phyloP scores from a whole-genome alignment of 1,140 invertebrate species.

The Cecropterus lyciades region DNA sequence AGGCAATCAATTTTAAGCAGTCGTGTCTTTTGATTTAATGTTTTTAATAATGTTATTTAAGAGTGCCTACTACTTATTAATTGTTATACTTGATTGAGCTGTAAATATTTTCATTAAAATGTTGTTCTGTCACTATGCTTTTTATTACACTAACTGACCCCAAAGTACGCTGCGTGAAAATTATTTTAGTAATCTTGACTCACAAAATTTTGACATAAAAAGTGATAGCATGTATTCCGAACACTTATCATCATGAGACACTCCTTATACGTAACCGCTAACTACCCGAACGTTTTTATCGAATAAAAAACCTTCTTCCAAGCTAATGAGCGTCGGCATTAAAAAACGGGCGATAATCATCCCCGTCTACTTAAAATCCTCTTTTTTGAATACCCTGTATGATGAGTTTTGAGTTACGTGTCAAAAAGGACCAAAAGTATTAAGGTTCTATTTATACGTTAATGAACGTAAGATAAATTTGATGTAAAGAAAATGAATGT shows the following conservation, averaged over 20 bases:
- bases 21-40: no score
- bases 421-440: constrained; percentile 17
- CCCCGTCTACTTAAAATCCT: constrained; percentile 48
- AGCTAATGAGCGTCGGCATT: constrained; percentile 56
- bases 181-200: no score
- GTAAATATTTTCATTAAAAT: no score
- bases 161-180: no score
- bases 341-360: constrained; percentile 60
- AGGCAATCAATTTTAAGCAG: no score
- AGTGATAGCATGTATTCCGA: background rate
- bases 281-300: constrained; percentile 30
- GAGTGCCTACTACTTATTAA: no score
- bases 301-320: constrained; percentile 22
- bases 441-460: constrained; percentile 15
- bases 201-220: no score
- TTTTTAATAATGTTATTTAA: no score
- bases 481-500: background rate
- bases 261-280: constrained; percentile 34
- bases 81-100: no score
- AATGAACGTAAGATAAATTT: constrained; percentile 10
- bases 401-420: constrained; percentile 44
- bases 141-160: no score
- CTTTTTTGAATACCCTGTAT: constrained; percentile 51
- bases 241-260: constrained; percentile 10
- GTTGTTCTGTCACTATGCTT: no score